Conservation (phyloP, 2,888 invertebrate species). For the Apantesis nais region DNA sequence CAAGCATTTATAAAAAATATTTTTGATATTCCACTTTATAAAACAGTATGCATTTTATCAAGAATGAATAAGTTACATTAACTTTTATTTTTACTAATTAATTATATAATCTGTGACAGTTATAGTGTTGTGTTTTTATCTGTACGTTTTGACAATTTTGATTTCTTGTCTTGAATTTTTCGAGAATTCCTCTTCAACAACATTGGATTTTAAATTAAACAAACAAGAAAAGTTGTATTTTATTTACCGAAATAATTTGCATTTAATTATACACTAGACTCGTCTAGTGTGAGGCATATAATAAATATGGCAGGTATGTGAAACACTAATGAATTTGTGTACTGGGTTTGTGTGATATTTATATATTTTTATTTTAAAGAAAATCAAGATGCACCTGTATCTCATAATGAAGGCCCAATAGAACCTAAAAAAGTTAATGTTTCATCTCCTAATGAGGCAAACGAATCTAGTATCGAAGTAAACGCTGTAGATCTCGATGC, state of each 20-base stretch:
- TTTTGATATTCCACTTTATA: no score
- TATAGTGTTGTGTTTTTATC: neutral
- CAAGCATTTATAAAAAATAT: no score
- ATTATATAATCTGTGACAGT: neutral
- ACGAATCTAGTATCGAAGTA: neutral
- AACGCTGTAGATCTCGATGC: neutral
- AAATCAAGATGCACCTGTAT: constrained; percentile 56
- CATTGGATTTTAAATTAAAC: constrained; percentile 13
- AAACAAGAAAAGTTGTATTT: constrained; percentile 8
- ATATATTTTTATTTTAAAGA: constrained; percentile 47
- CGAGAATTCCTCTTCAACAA: constrained; percentile 15
- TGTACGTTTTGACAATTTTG: constrained; percentile 15
- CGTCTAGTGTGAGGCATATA: neutral
- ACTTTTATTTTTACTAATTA: no score
- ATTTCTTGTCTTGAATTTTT: constrained; percentile 12
- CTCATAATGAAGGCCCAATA: constrained; percentile 42
- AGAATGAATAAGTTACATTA: no score
- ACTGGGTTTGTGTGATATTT: constrained; percentile 11
- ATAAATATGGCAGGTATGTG: constrained; percentile 51
- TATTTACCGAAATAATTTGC: neutral
- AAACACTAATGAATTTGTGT: constrained; percentile 20
- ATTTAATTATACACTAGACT: constrained; percentile 6
- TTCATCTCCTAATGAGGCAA: neutral
- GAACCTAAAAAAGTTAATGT: neutral
- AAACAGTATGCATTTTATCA: no score